Base-by-base conservation (phyloP, 2,113 vertebrate genomes). In the Caranx ignobilis region DNA sequence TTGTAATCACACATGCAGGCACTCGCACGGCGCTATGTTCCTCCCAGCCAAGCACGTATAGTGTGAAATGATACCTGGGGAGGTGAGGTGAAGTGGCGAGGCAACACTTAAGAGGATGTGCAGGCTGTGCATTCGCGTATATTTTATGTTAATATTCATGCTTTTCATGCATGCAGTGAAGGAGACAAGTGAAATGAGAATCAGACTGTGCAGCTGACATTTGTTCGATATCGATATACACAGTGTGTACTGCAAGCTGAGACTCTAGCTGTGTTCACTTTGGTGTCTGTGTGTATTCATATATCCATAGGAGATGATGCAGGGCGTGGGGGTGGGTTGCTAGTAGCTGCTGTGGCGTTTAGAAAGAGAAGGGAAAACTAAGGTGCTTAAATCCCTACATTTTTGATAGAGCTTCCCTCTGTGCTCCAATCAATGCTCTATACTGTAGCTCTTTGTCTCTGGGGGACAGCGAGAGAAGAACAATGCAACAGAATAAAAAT, bases 401-500 rank as follows among this genome's bases (percentile, higher is more conserved):
- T 54, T 74, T 70, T 67, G 9, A 83, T 65, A 48, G 34, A 62
- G 26, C 21, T 56, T 72, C 68, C 34, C 37, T 55, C 80, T 76
- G 59, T 54, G 56, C 56, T 67, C 47, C 67, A 74, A 37, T 75
- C 54, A 65, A 65, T 10, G 56, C 57, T 66, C 45, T 55, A 43
- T n/a, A 55, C 45, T 55, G 37, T n/a, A 55, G 62, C 64, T 5
- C 11, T 71, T 75, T 61, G 70, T 84, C 66, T 73, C 26, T 32
- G 41, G 62, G 48, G 77, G 67, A 77, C 34, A 54, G 56, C 16
- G 34, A 69, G 65, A 32, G 34, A 56, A 61, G 62, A 82, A 43
- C 34, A 75, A 75, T 19, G 45, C 67, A 61, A 39, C 61, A 47
- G 47, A 78, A 34, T 67, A 63, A 75, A 75, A 83, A 76, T 67